Percentiles rank a stretch among this genome's conserved stretches.
These are phyloP conservation scores for Daubentonia madagascariensis DNA, from an alignment of 2,113 vertebrate genomes.

Conservation along the genomic window DNA sequence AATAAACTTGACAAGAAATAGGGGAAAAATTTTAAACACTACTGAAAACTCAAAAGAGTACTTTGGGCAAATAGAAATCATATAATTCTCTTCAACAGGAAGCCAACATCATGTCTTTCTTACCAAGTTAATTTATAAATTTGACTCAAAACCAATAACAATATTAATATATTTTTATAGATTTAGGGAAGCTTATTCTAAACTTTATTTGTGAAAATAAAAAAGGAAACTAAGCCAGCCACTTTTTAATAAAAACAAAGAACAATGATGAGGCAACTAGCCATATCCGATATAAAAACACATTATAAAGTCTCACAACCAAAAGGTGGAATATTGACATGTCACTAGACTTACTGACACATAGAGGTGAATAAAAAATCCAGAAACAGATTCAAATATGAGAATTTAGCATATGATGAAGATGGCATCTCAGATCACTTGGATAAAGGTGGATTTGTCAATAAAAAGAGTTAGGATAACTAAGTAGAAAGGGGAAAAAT, in stretches of 20 bases:
- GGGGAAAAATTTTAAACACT: not conserved
- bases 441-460: not conserved
- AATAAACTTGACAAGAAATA: not conserved
- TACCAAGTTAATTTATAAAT: not conserved
- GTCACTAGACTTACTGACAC: not conserved
- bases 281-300: not conserved
- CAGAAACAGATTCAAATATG: not conserved
- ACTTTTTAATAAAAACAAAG: not conserved
- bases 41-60: not conserved
- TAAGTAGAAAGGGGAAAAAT: not conserved
- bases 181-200: not conserved
- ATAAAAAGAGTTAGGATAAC: not conserved
- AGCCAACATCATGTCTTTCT: not conserved
- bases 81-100: not conserved
- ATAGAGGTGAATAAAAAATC: not conserved
- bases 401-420: not conserved
- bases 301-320: not conserved
- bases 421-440: not conserved
- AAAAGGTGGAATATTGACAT: not conserved
- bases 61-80: not conserved
- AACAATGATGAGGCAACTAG: not conserved
- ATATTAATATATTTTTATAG: not conserved
- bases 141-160: not conserved
- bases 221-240: not conserved
- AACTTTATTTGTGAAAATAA: not conserved